These are phyloP conservation scores for Perodicticus potto DNA, from an alignment of 2,797 vertebrate species.

Conservation along the genomic window DNA sequence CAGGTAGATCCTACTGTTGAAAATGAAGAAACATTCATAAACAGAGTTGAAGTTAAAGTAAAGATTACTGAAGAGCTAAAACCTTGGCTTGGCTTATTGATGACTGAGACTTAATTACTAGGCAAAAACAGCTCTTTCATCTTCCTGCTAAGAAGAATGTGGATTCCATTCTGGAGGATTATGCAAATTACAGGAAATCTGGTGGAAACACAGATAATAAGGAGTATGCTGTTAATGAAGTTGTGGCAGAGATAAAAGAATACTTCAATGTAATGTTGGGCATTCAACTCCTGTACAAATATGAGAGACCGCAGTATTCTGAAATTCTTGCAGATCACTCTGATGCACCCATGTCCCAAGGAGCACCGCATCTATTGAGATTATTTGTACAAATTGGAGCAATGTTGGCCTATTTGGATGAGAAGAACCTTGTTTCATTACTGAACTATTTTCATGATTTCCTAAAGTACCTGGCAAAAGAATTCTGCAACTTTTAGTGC, in stretches of 20 bases:
- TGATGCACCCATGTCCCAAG: conserved; percentile 96
- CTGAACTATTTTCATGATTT: conserved; percentile 90
- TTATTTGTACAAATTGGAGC: conserved; percentile 96
- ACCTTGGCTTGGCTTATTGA: conserved; percentile 95
- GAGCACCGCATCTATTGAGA: conserved; percentile 95
- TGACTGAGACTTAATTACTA: conserved; percentile 98
- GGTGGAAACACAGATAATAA: conserved; percentile 98
- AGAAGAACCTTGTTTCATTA: conserved; percentile 96
- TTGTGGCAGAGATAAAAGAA: too few relatives aligned
- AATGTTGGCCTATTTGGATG: conserved; percentile 98
- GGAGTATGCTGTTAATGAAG: too few relatives aligned
- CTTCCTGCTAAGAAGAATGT: conserved; percentile 98
- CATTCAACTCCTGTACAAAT: too few relatives aligned
- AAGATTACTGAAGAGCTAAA: conserved; percentile 99
- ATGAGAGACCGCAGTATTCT: too few relatives aligned
- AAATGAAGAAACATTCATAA: conserved; percentile 93
- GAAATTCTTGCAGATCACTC: conserved; percentile 89
- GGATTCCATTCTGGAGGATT: conserved; percentile 97
- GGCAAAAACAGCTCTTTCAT: conserved; percentile 99
- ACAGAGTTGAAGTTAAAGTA: conserved; percentile 98
- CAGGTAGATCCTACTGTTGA: too few relatives aligned
- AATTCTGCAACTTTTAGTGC: conserved; percentile 94
- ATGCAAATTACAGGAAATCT: conserved; percentile 98
- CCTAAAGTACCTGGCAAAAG: conserved; percentile 98
- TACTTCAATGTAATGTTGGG: too few relatives aligned